Conservation (phyloP, 2,113 vertebrate genomes). For the Coracopsis vasa region DNA sequence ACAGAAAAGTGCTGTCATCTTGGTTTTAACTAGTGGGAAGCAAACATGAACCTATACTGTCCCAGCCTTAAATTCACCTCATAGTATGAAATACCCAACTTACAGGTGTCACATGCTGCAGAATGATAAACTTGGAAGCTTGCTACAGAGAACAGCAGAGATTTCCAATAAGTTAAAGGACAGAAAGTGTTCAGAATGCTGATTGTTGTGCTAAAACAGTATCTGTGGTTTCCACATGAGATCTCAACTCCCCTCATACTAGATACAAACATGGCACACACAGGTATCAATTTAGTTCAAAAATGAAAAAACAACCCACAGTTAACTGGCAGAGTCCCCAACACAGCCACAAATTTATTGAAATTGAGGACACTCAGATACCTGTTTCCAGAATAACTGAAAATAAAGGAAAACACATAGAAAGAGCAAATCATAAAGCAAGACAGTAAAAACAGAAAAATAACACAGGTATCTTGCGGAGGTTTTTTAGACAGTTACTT, state of each 20-base stretch:
- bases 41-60: not conserved
- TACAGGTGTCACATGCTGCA: not conserved
- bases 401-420: not conserved
- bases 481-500: not conserved
- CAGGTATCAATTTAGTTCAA: not conserved
- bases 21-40: not conserved
- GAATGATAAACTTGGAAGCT: not conserved
- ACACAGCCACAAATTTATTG: not conserved
- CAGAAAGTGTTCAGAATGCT: not conserved
- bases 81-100: not conserved
- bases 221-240: not conserved
- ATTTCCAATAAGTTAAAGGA: not conserved
- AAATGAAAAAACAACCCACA: not conserved
- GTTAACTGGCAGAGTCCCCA: not conserved
- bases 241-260: not conserved
- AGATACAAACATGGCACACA: not conserved
- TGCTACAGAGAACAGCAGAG: not conserved
- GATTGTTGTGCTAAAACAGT: fast-evolving
- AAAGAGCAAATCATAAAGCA: not conserved
- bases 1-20: not conserved
- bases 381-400: not conserved
- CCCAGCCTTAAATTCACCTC: not conserved
- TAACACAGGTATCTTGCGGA: not conserved
- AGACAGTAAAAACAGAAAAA: not conserved
- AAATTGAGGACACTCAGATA: not conserved